Percentiles rank a stretch among this genome's conserved stretches.
These are phyloP conservation scores for Rhodinocichla rosea DNA, from an alignment of 2,113 vertebrate genomes.

Conservation along the genomic window DNA sequence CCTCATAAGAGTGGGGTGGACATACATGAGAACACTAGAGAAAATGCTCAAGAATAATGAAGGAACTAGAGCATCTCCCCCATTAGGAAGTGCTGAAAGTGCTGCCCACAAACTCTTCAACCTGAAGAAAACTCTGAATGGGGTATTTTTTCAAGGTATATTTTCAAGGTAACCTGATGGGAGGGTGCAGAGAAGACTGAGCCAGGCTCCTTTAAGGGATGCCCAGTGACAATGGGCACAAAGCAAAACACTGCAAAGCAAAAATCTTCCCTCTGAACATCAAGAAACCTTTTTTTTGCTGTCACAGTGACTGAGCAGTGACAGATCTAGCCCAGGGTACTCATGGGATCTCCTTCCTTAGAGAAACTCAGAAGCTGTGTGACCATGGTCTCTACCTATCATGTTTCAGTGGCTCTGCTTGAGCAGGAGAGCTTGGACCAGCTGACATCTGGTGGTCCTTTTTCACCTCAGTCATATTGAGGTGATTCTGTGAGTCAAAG, in stretches of 20 bases:
- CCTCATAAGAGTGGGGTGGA: no score
- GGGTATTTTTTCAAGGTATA: background rate
- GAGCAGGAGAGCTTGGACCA: background rate
- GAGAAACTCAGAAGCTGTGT: background rate
- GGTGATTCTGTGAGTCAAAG: background rate
- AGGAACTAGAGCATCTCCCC: background rate
- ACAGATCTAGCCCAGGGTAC: background rate
- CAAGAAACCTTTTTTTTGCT: background rate
- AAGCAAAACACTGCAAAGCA: background rate
- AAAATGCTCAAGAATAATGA: background rate
- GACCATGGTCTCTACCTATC: background rate
- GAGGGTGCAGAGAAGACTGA: background rate
- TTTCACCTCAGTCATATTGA: background rate
- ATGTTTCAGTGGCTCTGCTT: background rate
- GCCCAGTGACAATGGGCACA: rapidly evolving
- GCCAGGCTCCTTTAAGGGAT: background rate
- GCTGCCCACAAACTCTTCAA: background rate
- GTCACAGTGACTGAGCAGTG: background rate
- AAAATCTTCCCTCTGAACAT: background rate
- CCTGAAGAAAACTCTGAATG: background rate
- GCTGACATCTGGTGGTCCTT: background rate
- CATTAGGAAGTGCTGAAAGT: background rate
- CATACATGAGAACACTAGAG: rapidly evolving
- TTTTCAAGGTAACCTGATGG: background rate
- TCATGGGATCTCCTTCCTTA: background rate